Evolutionary conservation across 2,888 invertebrate genomes (phyloP), one percentile per base, ranked within the genome.

Genomic region (Sepiola atlantica): DNA sequence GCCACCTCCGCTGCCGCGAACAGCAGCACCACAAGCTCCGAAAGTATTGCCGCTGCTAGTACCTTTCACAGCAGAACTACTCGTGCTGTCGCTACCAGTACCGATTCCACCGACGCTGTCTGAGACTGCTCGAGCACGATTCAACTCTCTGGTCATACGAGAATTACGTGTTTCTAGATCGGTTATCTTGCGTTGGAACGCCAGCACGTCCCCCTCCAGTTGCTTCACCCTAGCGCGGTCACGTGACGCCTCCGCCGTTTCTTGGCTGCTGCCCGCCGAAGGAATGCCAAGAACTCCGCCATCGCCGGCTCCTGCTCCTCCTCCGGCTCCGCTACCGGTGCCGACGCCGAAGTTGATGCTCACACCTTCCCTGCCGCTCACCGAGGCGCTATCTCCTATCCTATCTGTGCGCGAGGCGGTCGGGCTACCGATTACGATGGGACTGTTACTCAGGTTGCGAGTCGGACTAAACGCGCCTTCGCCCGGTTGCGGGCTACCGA

Each of bases 201-300:
- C 98, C 94, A 98, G 97, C 4, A 98, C 98, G 97, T 98, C 98
- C 97, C 98, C 98, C 97, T 98, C 98, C 94, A 98, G 98, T 2
- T 98, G 98, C 97, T 98, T 98, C 90, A 98, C 97, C 97, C 98
- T 98, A 94, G 98, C 97, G 94, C 98, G 97, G 97, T 98, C 98
- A 77, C 95, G 95, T 94, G 95, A 95, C 93, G 91, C 93, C 91
- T 92, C 91, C 45, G 91, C 94, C 55, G 28, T 91, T 91, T 93
- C 92, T 94, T 77, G 55, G 91, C 61, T 61, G 61, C 57, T 35
- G 57, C 45, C 54, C 54, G 94, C 57, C 28, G 94, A 77, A 94
- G 94, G 94, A 93, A 94, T 94, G 94, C 91, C n/a, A 61, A 93
- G 93, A 93, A 93, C 93, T 93, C 35, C 57, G 57, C 55, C 61